Evolutionary conservation across 1,140 invertebrate species (phyloP), one percentile per base, ranked within the genome.

Genomic region (Melanaphis sacchari): DNA sequence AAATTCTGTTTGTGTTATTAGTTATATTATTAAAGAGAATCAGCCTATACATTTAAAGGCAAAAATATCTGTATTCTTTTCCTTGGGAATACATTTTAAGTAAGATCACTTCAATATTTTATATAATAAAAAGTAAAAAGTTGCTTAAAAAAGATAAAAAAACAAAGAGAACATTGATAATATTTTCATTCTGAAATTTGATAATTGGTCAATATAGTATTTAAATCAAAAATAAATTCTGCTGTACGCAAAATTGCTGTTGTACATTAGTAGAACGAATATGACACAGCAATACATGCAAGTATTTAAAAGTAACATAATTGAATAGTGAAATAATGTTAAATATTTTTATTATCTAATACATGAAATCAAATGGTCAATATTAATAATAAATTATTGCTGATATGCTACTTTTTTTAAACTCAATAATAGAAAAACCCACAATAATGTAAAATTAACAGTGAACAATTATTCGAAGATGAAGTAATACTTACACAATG

Each of bases 401-500:
- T 6, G 41, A 9, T 43, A 87, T 87, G 22, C 3, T 7, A 26
- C 8, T 9, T 84, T 84, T 84, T 41, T 26, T 26, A 26, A 84
- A 84, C 40, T 40, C 41, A 26, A 84, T 31, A 85, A 26, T 85
- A 43, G 84, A 43, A 85, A 85, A 85, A 43, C 40, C 84, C 38
- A 22, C 11, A 41, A 85, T 76, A 18, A 76, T 76, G 18, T n/a
- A 76, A 76, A n/a, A 76, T n/a, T 76, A 76, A n/a, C 31, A 11
- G 26, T 59, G 8, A n/a, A 66, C 11, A 31, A 15, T 66, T 15
- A 31, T 15, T 66, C 15, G 0, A 66, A 66, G 9, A 15, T 22
- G n/a, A 76, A 11, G n/a, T 76, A 36, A 18, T 94, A 96, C 96
- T 96, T 96, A 96, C 96, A 99, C 99, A 96, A 99, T 99, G 95